Percentiles rank a stretch among this genome's conserved stretches.
Conservation (phyloP, 2,113 vertebrate species). For the Hemicordylus capensis region DNA sequence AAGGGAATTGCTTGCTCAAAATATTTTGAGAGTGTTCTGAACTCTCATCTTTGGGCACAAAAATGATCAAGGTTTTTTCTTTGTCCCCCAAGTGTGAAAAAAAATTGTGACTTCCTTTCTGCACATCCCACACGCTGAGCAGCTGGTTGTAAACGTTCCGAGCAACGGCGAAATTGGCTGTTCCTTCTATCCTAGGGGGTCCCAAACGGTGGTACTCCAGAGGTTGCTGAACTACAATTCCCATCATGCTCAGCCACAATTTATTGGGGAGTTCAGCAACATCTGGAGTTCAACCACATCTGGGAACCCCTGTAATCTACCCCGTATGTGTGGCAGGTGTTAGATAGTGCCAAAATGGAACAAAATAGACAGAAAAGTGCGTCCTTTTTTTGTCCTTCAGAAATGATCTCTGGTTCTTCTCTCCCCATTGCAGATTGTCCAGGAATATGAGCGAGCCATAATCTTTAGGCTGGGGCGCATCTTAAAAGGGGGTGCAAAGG, state of each 20-base stretch:
- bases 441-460: constrained; percentile 94
- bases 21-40: background rate
- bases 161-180: no score
- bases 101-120: no score
- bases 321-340: background rate
- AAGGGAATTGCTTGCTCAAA: background rate
- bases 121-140: no score
- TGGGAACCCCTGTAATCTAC: no score
- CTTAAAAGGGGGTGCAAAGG: constrained; percentile 91
- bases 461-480: constrained; percentile 94
- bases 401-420: background rate
- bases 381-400: background rate
- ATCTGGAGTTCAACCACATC: no score
- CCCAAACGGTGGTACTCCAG: no score
- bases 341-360: background rate
- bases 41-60: background rate
- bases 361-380: background rate
- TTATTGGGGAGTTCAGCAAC: no score
- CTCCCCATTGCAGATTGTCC: constrained; percentile 83
- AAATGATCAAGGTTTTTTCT: background rate
- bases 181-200: no score
- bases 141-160: no score
- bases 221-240: no score
- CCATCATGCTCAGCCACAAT: no score
- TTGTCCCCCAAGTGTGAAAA: background rate